Base-by-base conservation (phyloP, 2,797 vertebrate genomes). In the Gambusia yucatana region DNA sequence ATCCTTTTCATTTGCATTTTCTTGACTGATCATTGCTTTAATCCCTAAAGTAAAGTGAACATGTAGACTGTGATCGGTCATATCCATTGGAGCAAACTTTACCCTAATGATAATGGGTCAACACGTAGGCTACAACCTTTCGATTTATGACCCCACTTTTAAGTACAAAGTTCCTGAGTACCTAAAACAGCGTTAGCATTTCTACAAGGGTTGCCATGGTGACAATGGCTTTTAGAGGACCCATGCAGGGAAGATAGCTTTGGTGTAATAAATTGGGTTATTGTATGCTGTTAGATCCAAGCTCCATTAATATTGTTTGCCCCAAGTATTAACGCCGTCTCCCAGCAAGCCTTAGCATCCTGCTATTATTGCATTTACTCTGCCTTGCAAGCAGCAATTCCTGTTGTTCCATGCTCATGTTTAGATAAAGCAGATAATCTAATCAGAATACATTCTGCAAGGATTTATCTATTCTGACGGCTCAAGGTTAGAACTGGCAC, bases 371-470 rank as follows among this genome's bases (percentile, higher is more conserved):
- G 82, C 80, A 88, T 94, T 93, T 88, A 69, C 79, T 76, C 50
- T 76, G 75, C 77, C 76, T 80, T 82, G 77, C 77, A 78, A 88
- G 81, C 82, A 84, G 79, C 77, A 79, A 84, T 72, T 83, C 67
- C 82, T 10, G 71, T 77, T 75, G 82, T 82, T 81, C 72, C 76
- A 85, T 89, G 91, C 87, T 91, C 92, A 88, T 90, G 90, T 90
- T 84, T 90, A 93, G 92, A 95, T 94, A 94, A 94, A 90, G 86
- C 71, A 59, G 83, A 88, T 95, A 94, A 95, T 95, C 92, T 93
- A 93, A 95, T 95, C 93, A 94, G 84, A 92, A 94, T 88, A 94
- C 91, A 94, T 93, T 94, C 91, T 92, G 91, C 6, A 22, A 75
- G 84, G 91, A 89, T 92, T 85, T 94, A 94, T 94, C 85, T 81